Percentiles rank a stretch among this genome's conserved stretches.
Conservation (phyloP, 1,140 invertebrate species). For the Leguminivora glycinivorella region DNA sequence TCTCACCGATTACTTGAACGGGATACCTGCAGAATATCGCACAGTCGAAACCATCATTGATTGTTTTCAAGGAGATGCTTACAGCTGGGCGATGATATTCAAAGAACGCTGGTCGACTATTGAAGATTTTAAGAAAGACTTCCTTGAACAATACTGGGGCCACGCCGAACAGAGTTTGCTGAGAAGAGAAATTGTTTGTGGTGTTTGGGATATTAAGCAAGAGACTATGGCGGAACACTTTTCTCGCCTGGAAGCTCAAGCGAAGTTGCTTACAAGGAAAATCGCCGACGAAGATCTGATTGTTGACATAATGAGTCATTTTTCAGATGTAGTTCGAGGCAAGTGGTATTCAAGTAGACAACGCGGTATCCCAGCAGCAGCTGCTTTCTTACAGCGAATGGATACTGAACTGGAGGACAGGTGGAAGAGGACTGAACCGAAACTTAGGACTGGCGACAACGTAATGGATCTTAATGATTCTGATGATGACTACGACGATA, state of each 20-base stretch:
- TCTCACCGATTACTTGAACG: neutral
- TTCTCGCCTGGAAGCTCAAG: constrained; percentile 21
- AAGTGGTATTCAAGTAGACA: constrained; percentile 19
- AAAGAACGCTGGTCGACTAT: constrained; percentile 31
- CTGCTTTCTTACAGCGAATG: constrained; percentile 30
- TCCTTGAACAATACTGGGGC: constrained; percentile 36
- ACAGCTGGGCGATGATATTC: constrained; percentile 2
- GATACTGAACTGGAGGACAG: neutral
- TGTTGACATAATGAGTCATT: constrained; percentile 35
- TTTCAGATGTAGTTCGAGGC: constrained; percentile 33
- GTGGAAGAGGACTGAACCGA: neutral
- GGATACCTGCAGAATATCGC: neutral
- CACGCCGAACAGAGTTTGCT: constrained; percentile 34
- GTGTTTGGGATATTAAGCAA: constrained; percentile 31
- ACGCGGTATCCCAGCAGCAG: constrained; percentile 16
- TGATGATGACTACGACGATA: neutral
- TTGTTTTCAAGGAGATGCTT: neutral
- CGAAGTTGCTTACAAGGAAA: constrained; percentile 26
- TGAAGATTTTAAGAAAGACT: constrained; percentile 37
- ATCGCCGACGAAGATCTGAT: constrained; percentile 34
- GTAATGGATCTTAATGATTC: neutral
- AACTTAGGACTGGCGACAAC: neutral
- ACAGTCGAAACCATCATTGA: neutral
- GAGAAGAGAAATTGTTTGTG: constrained; percentile 29
- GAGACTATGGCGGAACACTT: constrained; percentile 32